These are phyloP conservation scores for Andrena cerasifolii DNA, from an alignment of 1,140 invertebrate species.

Conservation along the genomic window DNA sequence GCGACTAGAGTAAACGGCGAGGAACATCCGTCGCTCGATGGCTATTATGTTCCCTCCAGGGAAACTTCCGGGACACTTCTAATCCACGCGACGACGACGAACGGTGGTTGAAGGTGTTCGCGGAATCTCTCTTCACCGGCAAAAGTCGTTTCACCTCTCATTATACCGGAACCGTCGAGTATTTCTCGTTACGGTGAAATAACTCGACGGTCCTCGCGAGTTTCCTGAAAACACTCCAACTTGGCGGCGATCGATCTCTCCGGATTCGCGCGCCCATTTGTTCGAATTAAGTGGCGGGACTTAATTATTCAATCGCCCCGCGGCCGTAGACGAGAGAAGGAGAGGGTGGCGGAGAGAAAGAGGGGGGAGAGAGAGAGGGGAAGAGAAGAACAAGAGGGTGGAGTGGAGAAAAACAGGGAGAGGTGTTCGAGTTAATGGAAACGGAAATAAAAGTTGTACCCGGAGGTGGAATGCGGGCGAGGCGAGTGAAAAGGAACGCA, in stretches of 20 bases:
- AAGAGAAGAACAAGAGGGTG: neutral
- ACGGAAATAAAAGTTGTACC: constrained; percentile 45
- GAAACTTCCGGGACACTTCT: constrained; percentile 5
- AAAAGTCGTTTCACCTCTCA: constrained; percentile 22
- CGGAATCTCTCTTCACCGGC: constrained; percentile 20
- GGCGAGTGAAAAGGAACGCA: neutral
- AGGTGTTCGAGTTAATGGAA: constrained; percentile 36
- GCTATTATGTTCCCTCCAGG: neutral
- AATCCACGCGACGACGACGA: constrained; percentile 8
- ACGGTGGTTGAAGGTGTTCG: constrained; percentile 3
- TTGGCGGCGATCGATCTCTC: constrained; percentile 29
- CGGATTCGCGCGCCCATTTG: neutral
- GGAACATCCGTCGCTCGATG: constrained; percentile 6
- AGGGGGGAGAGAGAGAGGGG: neutral
- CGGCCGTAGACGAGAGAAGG: neutral
- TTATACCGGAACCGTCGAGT: constrained; percentile 29
- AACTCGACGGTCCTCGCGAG: constrained; percentile 17
- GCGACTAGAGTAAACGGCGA: neutral
- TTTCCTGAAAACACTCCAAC: constrained; percentile 34
- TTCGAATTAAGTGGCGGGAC: constrained; percentile 54
- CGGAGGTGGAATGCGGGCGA: neutral
- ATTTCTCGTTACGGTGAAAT: constrained; percentile 51
- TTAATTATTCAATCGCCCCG: constrained; percentile 57
- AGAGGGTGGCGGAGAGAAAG: constrained; percentile 8
- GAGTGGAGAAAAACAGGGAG: neutral